Conservation (phyloP, 2,888 invertebrate genomes). For the Drosophila putrida region DNA sequence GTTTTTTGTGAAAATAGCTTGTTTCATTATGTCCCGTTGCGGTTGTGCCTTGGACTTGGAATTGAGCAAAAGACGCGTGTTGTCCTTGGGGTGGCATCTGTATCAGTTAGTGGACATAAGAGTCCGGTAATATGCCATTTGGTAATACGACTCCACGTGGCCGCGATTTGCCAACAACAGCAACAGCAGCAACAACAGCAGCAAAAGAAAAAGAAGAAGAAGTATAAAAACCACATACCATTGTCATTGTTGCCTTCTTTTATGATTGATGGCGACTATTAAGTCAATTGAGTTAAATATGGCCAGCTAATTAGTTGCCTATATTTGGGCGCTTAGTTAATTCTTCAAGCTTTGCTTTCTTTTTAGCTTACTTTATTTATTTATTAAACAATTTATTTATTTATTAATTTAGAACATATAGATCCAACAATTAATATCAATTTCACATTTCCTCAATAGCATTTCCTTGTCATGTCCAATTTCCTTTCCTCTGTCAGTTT, state of each 20-base stretch:
- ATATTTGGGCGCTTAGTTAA: neutral
- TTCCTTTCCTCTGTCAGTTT: conserved; percentile 30
- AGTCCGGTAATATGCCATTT: conserved; percentile 71
- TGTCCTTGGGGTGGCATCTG: conserved; percentile 78
- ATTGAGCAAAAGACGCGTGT: conserved; percentile 37
- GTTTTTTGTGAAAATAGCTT: conserved; percentile 51
- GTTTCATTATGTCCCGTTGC: conserved; percentile 60
- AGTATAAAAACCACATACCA: neutral
- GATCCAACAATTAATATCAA: too few relatives aligned
- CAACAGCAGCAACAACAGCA: neutral
- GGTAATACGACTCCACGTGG: conserved; percentile 49
- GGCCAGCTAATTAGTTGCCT: conserved; percentile 9
- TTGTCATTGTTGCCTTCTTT: neutral
- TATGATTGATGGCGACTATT: conserved; percentile 11
- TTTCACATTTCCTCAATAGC: too few relatives aligned
- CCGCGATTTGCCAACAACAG: conserved; percentile 25
- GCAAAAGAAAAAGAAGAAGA: neutral
- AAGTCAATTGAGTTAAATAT: conserved; percentile 17
- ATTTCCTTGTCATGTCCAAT: conserved; percentile 8
- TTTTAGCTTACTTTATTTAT: too few relatives aligned
- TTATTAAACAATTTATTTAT: too few relatives aligned
- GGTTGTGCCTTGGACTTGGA: conserved; percentile 21
- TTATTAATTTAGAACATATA: too few relatives aligned
- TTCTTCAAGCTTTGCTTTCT: neutral
- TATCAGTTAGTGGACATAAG: conserved; percentile 74